These are phyloP conservation scores for Zootoca vivipara DNA, from an alignment of 2,113 vertebrate genomes.

Conservation along the genomic window DNA sequence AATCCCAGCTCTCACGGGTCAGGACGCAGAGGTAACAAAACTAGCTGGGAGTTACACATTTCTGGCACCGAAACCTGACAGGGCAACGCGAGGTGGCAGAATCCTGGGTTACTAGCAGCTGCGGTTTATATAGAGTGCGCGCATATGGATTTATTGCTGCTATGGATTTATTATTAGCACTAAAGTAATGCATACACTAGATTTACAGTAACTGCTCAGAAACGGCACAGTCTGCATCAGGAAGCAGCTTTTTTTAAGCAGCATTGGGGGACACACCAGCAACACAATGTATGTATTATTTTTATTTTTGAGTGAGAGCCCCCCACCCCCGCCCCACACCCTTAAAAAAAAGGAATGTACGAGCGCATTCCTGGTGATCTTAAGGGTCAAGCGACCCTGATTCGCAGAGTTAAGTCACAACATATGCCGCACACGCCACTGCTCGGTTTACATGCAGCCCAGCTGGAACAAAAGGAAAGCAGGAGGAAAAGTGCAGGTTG, in stretches of 20 bases:
- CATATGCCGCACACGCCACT: neutral
- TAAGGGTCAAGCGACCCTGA: neutral
- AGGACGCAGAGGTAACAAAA: neutral
- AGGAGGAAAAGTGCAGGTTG: neutral
- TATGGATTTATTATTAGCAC: slow-evolving; percentile 60
- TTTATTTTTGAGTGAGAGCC: neutral
- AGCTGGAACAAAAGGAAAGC: rapidly evolving
- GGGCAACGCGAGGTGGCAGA: neutral
- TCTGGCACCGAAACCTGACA: neutral
- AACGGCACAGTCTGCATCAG: neutral
- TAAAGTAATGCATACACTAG: slow-evolving; percentile 14
- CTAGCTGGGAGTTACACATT: neutral
- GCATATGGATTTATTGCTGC: slow-evolving; percentile 19
- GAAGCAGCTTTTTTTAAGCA: neutral
- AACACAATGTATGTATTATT: too few species aligned
- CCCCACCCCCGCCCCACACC: too few species aligned
- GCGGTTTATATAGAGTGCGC: neutral
- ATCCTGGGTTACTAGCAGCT: rapidly evolving
- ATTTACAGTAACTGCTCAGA: slow-evolving; percentile 44
- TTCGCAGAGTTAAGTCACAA: neutral
- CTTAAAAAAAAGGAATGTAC: neutral
- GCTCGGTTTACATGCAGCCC: neutral
- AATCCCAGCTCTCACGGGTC: neutral
- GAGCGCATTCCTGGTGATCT: neutral
- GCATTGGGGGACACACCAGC: neutral